Base-by-base conservation (phyloP, 2,113 vertebrate species). In the Tricholaema leucomelas region DNA sequence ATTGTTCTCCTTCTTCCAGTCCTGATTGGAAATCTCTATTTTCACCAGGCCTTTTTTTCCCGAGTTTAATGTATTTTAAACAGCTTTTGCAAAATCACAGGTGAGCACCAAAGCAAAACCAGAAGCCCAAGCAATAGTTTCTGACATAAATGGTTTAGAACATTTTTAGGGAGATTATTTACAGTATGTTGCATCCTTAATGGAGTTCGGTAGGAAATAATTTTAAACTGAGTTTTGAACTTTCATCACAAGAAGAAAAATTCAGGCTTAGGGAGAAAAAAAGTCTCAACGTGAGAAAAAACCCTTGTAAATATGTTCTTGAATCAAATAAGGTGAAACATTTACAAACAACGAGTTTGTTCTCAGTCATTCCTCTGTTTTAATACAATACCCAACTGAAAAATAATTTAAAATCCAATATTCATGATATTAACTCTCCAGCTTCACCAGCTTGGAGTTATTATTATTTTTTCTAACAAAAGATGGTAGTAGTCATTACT, bases 121-220 rank as follows among this genome's bases (percentile, higher is more conserved):
- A 71, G 67, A 63, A 78, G 18, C 36, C 70, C 15, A 27, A 63
- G 48, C 24, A 31, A 2, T 31, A 15, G 12, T 71, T 72, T 63
- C 33, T 72, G 36, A 60, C 9, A 8, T 38, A 50, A 82, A 42
- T 56, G 0, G 0, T 30, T 40, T 7, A 5, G 8, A 15, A 46
- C 4, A 44, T 46, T 58, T 69, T 59, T n/a, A 4, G 2, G 2
- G 8, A 5, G 3, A 3, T 13, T 82, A 7, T 13, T 36, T 81
- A 24, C 5, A 61, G 7, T 75, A 30, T 61, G 8, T 55, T 78
- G 6, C 7, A 14, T 48, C 27, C 24, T 69, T 64, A 44, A 19
- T 61, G 55, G 38, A 59, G 3, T 4, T 87, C 31, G 14, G 11
- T 79, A 5, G 38, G 36, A 91, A 90, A 59, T 63, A 35, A 12